Evolutionary conservation across 2,888 invertebrate species (phyloP).

Genomic region (Seira ritae): DNA sequence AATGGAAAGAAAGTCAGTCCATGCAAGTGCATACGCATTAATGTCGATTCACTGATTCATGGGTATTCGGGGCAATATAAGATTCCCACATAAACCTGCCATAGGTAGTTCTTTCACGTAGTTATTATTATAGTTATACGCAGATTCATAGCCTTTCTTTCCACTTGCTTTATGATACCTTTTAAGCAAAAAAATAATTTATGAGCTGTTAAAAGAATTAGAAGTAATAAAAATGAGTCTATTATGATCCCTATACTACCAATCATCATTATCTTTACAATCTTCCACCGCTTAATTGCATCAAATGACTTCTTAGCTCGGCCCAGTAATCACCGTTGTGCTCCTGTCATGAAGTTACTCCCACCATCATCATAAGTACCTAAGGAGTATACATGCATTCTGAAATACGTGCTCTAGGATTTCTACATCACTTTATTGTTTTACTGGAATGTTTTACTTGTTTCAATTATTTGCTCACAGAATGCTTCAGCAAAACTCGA

Average conservation of each 20-base stretch:
- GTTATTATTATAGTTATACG: neutral
- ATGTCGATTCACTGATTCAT: neutral
- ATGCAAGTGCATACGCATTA: neutral
- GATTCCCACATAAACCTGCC: neutral
- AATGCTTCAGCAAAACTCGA: too few species aligned
- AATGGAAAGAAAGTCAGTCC: neutral
- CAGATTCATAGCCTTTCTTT: too few species aligned
- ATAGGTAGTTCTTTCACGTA: neutral
- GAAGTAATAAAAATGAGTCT: conserved; percentile 1
- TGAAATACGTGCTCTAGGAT: too few species aligned
- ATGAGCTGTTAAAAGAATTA: conserved; percentile 38
- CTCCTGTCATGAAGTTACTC: too few species aligned
- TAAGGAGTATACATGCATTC: too few species aligned
- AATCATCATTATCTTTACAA: neutral
- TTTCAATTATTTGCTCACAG: too few species aligned
- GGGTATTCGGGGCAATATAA: neutral
- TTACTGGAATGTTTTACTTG: too few species aligned
- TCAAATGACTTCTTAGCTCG: conserved; percentile 8
- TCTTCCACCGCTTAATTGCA: neutral
- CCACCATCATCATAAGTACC: too few species aligned
- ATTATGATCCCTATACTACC: neutral
- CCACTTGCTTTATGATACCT: too few species aligned
- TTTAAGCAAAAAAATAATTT: conserved; percentile 28
- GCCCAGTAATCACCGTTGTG: neutral
- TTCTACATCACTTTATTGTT: too few species aligned